Evolutionary conservation across 2,888 invertebrate genomes (phyloP), one percentile per base, ranked within the genome.

Genomic region (Oxystoma pomonae): DNA sequence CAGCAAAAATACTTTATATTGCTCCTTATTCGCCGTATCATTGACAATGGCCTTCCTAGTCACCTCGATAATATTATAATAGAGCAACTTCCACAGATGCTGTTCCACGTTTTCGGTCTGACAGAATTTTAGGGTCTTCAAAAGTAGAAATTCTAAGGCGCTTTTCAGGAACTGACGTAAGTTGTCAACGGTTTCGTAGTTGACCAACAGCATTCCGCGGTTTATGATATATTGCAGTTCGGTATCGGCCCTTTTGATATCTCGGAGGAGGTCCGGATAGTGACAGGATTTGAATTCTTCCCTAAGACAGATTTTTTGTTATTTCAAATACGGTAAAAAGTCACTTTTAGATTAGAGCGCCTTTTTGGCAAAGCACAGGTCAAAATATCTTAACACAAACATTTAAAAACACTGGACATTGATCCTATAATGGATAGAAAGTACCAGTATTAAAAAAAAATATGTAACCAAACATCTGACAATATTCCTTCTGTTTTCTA

Each of bases 21-120:
- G 83, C 16, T 87, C 84, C 67, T 87, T 88, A 65, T 86, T 84
- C 0, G 86, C 84, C 0, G 84, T 77, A 71, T 86, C 85, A 73
- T 88, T 83, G 0, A 81, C 77, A 74, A 88, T 85, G 68, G 85
- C 86, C 77, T 90, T 90, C 69, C 93, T 84, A 71, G 94, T 82
- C 70, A 89, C 84, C 79, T 96, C 95, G 69, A 96, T 93, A 67
- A 94, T 88, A 76, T 90, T 90, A 77, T 96, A 91, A 78, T 91
- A 96, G 1, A 94, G 83, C 66, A 94, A 86, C 79, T 94, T 95
- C 96, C 96, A 96, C 78, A 96, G 88, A 75, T 91, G 89, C 73
- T 92, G 91, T 74, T 96, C 96, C 7, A 94, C 87, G 76, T 94
- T 94, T 75, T 93, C 90, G 53, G 89, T 85, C 76, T 92, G 91